Base-by-base conservation (phyloP, 2,888 invertebrate genomes). In the Polyommatus icarus region DNA sequence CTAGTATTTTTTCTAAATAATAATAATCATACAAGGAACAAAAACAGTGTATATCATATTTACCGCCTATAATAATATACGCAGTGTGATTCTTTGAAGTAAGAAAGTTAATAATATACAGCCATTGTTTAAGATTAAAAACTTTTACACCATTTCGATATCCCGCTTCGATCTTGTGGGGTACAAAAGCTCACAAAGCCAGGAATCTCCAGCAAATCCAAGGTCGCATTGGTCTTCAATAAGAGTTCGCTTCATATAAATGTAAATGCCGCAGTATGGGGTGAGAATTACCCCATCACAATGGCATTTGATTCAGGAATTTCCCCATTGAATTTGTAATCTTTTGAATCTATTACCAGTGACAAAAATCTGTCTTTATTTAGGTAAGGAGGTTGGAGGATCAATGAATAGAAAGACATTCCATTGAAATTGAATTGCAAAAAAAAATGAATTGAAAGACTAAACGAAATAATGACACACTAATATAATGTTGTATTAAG, bases 181-280 rank as follows among this genome's bases (percentile, higher is more conserved):
- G 24, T 20, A 10, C 20, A 61, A 15, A 61, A 76, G 75, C 76
- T 73, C 73, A 73, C 40, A 72, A 72, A 73, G 73, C 73, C 73
- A 73, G 32, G 73, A 73, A 10, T 73, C 46, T 46, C 24, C 73
- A 73, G 40, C 12, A 40, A 73, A 73, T 73, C 73, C 73, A 73
- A 40, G 73, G 40, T 73, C 40, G 73, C 73, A 40, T 80, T 61
- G 80, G 77, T 75, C 54, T 72, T 67, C 77, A 78, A 80, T 81
- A 83, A 84, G 82, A 81, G 84, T 84, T 84, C 85, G 84, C 88
- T 88, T 90, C 89, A 90, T 90, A 90, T 90, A 90, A 89, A 90
- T 90, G 89, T 88, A 87, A 90, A 90, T 89, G 86, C 77, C 82
- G 80, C 83, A 83, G 81, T 83, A 83, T 83, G 87, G 87, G 87